Evolutionary conservation across 1,140 invertebrate species (phyloP).

Genomic region (Seison nebaliae): DNA sequence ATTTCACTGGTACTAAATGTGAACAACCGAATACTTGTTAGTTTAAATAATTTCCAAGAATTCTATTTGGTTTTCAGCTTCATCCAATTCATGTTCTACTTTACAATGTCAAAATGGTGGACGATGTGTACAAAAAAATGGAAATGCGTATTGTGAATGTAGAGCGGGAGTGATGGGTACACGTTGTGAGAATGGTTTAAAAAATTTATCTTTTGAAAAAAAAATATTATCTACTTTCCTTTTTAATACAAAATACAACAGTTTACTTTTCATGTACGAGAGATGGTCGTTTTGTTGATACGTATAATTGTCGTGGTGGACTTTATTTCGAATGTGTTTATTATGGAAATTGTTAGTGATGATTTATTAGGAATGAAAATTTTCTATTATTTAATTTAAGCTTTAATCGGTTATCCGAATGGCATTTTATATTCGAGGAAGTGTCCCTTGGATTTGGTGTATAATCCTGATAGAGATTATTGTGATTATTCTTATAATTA

Average conservation of each 20-base stretch:
- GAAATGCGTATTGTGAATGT: slow-evolving; percentile 47
- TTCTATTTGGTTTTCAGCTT: too few relatives aligned
- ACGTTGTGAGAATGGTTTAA: slow-evolving; percentile 47
- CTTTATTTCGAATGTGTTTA: slow-evolving; percentile 13
- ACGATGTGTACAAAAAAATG: slow-evolving; percentile 3
- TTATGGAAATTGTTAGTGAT: slow-evolving; percentile 5
- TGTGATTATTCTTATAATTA: slow-evolving; percentile 12
- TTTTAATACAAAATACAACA: too few relatives aligned
- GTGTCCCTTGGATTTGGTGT: slow-evolving; percentile 8
- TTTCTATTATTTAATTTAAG: not conserved
- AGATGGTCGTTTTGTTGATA: slow-evolving; percentile 9
- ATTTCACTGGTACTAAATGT: slow-evolving; percentile 63
- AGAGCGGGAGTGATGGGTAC: slow-evolving; percentile 54
- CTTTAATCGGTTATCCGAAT: slow-evolving; percentile 7
- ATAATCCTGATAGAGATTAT: slow-evolving; percentile 3
- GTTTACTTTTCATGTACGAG: slow-evolving; percentile 9
- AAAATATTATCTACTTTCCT: too few relatives aligned
- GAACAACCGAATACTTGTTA: slow-evolving; percentile 67
- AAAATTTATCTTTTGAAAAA: too few relatives aligned
- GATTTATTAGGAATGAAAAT: not conserved
- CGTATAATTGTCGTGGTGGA: slow-evolving; percentile 5
- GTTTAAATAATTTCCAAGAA: too few relatives aligned
- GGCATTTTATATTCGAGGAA: slow-evolving; percentile 9
- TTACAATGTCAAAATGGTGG: slow-evolving; percentile 10
- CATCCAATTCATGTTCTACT: slow-evolving; percentile 7